These are phyloP conservation scores for Galeruca laticollis DNA, from an alignment of 2,888 invertebrate genomes.

Conservation along the genomic window DNA sequence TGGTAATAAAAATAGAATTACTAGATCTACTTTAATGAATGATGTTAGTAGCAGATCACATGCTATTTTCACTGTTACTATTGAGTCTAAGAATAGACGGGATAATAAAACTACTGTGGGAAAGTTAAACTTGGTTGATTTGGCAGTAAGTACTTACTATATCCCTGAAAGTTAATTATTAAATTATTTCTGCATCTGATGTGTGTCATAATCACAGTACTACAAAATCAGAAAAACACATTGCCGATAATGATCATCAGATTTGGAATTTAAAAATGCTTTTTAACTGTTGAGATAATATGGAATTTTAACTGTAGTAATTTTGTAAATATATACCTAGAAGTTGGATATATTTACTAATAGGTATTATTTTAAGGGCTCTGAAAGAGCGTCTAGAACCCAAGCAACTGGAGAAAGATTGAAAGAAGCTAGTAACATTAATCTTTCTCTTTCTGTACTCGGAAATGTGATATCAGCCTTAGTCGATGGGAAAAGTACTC, in stretches of 20 bases:
- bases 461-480: slow-evolving; percentile 99
- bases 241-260: neutral
- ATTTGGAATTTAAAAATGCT: neutral
- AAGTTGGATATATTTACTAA: no score
- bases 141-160: slow-evolving; percentile 78
- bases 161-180: slow-evolving; percentile 14
- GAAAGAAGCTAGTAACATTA: slow-evolving; percentile 98
- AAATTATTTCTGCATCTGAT: neutral
- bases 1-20: slow-evolving; percentile 93
- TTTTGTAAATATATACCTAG: neutral
- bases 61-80: slow-evolving; percentile 97
- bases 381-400: slow-evolving; percentile 96
- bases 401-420: slow-evolving; percentile 93
- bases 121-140: slow-evolving; percentile 96
- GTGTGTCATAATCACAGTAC: neutral
- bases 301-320: neutral
- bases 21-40: slow-evolving; percentile 97
- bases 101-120: slow-evolving; percentile 93
- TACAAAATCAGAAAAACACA: neutral
- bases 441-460: slow-evolving; percentile 94
- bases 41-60: slow-evolving; percentile 96
- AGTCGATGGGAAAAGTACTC: slow-evolving; percentile 96
- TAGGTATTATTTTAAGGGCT: slow-evolving; percentile 75
- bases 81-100: slow-evolving; percentile 91
- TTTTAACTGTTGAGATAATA: neutral